phyloP scores from a whole-genome alignment of 1,140 invertebrate genomes.

The Magallana gigas region DNA sequence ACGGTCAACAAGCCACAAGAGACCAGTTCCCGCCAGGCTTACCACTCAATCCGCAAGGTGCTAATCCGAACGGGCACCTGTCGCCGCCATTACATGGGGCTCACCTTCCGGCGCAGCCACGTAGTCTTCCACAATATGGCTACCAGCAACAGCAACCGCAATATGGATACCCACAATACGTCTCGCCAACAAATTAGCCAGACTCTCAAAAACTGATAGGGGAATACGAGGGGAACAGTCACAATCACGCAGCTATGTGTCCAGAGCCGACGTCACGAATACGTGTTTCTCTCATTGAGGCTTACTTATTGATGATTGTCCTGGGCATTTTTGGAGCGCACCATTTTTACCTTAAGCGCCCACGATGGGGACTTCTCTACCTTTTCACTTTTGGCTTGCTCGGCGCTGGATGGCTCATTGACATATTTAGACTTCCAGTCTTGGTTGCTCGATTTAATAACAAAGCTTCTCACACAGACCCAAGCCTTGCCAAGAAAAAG shows the following conservation, averaged over 20 bases:
- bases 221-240: neutral
- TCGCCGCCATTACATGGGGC: no score
- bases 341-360: constrained; percentile 52
- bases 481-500: constrained; percentile 32
- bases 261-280: neutral
- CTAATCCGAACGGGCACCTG: no score
- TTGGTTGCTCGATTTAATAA: constrained; percentile 66
- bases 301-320: constrained; percentile 45
- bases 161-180: neutral
- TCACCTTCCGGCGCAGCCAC: no score
- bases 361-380: constrained; percentile 50
- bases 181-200: neutral
- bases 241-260: neutral
- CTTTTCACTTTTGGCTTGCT: constrained; percentile 53
- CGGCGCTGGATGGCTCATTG: constrained; percentile 67
- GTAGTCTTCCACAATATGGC: no score
- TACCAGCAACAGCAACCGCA: no score
- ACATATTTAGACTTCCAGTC: constrained; percentile 65
- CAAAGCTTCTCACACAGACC: constrained; percentile 11
- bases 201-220: neutral
- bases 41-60: no score
- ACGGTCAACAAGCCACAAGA: no score
- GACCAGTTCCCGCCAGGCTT: no score
- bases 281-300: constrained; percentile 27
- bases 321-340: constrained; percentile 51